Percentiles rank a stretch among this genome's conserved stretches.
Conservation (phyloP, 2,113 vertebrate species). For the Myiagra hebetior region DNA sequence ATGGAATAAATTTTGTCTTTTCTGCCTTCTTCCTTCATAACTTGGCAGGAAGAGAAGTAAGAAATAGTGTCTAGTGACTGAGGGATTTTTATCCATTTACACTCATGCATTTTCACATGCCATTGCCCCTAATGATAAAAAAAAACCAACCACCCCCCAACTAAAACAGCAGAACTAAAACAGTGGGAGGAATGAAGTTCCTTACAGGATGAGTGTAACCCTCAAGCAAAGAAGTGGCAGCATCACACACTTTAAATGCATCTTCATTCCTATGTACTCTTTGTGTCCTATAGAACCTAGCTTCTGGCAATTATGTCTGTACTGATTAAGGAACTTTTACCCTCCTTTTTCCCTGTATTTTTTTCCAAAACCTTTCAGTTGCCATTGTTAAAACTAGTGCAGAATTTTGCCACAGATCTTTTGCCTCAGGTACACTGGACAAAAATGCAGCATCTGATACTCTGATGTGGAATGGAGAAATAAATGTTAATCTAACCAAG, state of each 20-base stretch:
- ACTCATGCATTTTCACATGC: background rate
- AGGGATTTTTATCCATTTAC: background rate
- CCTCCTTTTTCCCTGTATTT: background rate
- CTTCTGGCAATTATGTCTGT: background rate
- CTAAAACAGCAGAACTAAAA: background rate
- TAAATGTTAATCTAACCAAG: constrained; percentile 26
- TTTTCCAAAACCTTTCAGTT: background rate
- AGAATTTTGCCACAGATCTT: background rate
- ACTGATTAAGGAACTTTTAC: background rate
- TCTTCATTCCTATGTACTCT: background rate
- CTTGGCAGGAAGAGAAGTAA: background rate
- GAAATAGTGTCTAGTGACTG: background rate
- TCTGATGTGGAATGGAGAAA: constrained; percentile 12
- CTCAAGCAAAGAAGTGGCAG: background rate
- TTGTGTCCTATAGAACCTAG: background rate
- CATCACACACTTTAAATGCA: constrained; percentile 39
- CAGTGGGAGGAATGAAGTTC: background rate
- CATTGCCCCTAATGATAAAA: background rate
- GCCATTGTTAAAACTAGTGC: background rate
- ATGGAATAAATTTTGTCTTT: background rate
- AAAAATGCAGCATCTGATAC: background rate
- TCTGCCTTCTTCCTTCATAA: background rate
- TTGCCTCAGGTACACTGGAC: background rate
- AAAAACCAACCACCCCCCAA: fast-evolving
- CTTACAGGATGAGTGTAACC: background rate